Evolutionary conservation across 2,888 invertebrate species (phyloP).

Genomic region (Mythimna albipuncta): DNA sequence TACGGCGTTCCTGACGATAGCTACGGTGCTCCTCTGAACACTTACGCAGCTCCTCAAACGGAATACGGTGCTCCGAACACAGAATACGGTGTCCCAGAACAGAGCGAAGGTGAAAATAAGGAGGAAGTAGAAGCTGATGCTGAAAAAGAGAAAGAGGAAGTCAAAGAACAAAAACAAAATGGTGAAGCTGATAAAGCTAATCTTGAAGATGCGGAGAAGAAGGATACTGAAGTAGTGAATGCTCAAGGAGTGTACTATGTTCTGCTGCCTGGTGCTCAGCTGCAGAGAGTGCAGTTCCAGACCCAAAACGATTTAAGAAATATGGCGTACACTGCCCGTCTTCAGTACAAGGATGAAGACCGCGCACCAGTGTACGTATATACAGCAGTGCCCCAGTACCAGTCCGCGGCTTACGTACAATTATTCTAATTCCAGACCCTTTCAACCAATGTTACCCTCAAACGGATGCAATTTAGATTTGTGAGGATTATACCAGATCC

Average conservation of each 20-base stretch:
- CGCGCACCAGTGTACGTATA: conserved; percentile 92
- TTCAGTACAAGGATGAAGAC: conserved; percentile 92
- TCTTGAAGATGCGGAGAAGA: conserved; percentile 75
- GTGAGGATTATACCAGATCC: conserved; percentile 64
- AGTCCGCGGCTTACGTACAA: conserved; percentile 77
- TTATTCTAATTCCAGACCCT: conserved; percentile 65
- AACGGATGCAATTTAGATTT: conserved; percentile 70
- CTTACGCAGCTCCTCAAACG: conserved; percentile 77
- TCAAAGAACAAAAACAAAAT: conserved; percentile 39
- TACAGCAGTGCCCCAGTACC: conserved; percentile 82
- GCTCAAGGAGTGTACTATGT: conserved; percentile 92
- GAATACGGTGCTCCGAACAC: conserved; percentile 66
- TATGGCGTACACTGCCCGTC: conserved; percentile 92
- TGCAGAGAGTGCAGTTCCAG: conserved; percentile 92
- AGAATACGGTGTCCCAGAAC: conserved; percentile 65
- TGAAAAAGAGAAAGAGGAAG: conserved; percentile 41
- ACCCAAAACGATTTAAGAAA: conserved; percentile 88
- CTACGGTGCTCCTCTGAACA: conserved; percentile 83
- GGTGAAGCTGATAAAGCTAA: conserved; percentile 69
- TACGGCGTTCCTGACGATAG: conserved; percentile 84
- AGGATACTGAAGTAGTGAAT: conserved; percentile 80
- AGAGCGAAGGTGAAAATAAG: conserved; percentile 41
- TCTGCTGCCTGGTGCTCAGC: conserved; percentile 91
- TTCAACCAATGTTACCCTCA: conserved; percentile 54
- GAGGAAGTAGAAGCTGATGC: conserved; percentile 14